Conservation (phyloP, 2,797 vertebrate species). For the Alcedo atthis region DNA sequence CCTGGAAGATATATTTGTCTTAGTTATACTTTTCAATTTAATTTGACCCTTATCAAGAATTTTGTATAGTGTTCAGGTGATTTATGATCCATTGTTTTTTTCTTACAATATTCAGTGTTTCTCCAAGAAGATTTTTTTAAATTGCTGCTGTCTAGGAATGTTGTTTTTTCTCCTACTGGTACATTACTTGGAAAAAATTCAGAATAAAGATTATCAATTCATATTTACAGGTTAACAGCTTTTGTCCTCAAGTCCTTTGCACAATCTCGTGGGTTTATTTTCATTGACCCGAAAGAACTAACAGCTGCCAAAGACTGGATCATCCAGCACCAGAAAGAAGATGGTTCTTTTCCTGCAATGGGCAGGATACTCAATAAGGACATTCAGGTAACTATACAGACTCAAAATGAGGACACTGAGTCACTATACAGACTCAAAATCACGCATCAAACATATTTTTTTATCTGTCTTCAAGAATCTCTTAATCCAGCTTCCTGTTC, state of each 20-base stretch:
- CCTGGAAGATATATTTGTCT: not conserved
- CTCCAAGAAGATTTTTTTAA: not conserved
- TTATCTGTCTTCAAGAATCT: not conserved
- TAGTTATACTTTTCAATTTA: not conserved
- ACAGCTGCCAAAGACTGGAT: constrained; percentile 90
- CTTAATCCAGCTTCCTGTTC: not conserved
- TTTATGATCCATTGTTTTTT: not conserved
- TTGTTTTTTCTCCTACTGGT: not conserved
- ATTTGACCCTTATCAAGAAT: not conserved
- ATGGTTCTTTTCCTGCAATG: constrained; percentile 92
- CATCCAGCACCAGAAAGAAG: constrained; percentile 87
- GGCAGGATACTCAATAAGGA: constrained; percentile 94
- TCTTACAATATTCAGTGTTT: not conserved
- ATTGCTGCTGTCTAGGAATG: not conserved
- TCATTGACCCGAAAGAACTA: constrained; percentile 90
- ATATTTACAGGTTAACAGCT: constrained; percentile 88
- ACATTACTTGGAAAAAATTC: not conserved
- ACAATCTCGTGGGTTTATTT: constrained; percentile 92
- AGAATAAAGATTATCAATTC: not conserved
- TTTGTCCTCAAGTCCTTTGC: constrained; percentile 95
- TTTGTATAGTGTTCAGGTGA: not conserved
- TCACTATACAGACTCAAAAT: not conserved
- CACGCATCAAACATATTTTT: not conserved
- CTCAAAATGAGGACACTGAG: constrained; percentile 91
- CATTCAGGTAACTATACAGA: constrained; percentile 83